Percentiles rank a stretch among this genome's conserved stretches.
Conservation (phyloP, 2,888 invertebrate species). For the Conus canariensis region DNA sequence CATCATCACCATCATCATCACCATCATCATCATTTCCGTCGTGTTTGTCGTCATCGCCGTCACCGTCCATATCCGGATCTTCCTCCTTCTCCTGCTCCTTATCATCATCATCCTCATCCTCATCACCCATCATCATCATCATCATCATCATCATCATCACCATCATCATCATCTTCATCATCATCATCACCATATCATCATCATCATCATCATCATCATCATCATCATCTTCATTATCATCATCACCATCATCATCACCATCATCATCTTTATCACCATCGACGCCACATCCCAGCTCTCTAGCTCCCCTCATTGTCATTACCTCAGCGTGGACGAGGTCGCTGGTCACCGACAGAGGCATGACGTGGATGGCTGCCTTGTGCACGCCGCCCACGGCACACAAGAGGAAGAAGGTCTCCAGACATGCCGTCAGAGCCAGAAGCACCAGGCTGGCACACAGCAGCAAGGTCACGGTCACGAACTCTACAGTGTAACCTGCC, state of each 20-base stretch:
- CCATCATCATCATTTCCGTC: background rate
- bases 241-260: background rate
- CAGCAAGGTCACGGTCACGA: slow-evolving; percentile 3
- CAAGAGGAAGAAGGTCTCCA: background rate
- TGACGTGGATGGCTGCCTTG: background rate
- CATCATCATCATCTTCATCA: no score
- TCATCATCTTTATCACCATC: background rate
- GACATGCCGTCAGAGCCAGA: background rate
- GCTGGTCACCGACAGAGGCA: background rate
- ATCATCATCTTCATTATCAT: background rate
- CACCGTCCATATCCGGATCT: background rate
- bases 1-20: background rate
- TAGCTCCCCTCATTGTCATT: no score
- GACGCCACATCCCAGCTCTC: no score
- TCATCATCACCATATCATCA: no score
- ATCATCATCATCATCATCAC: background rate
- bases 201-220: no score
- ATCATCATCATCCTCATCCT: no score
- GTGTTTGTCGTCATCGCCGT: background rate
- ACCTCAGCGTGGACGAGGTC: slow-evolving; percentile 2
- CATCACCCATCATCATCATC: no score
- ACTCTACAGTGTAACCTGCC: background rate
- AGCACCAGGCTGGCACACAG: background rate
- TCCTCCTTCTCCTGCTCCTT: no score
- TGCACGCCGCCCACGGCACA: background rate